Evolutionary conservation across 2,113 vertebrate genomes (phyloP), one percentile per base, ranked within the genome.

Genomic region (Marmota flaviventris): DNA sequence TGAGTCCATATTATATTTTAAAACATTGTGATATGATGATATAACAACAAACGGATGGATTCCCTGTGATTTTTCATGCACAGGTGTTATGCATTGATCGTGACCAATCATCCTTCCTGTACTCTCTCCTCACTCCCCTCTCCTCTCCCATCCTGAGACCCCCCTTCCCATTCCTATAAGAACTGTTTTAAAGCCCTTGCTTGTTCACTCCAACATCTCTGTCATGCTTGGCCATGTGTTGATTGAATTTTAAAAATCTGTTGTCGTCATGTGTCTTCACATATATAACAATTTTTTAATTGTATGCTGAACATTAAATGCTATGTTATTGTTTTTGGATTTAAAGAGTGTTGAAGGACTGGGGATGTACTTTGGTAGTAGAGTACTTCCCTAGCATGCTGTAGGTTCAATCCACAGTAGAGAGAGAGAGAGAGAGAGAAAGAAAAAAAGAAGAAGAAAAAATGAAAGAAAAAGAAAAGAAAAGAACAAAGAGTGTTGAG

Each of bases 201-300:
- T 92, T 85, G 58, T 32, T 92, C 89, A 76, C 45, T 56, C 56
- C 18, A 94, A 67, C 24, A 92, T 84, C 37, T 79, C 42, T 95
- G 18, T 58, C 27, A 79, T 94, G 32, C 91, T 32, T 94, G 67
- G 4, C 25, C 29, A 75, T 48, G 42, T 81, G 69, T 42, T 45
- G 29, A 34, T 17, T 65, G 25, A 85, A 39, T 78, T 75, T 34
- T 42, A 56, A 92, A 77, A 34, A 56, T 69, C 73, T 65, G 10
- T n/a, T 56, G 9, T 77, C 32, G n/a, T 56, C 25, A 27, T 67
- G 73, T 39, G 34, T 65, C 32, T 93, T 86, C 45, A 77, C 20
- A 14, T 77, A 42, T 53, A 8, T 78, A 42, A 9, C 17, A 86
- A 69, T 56, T 78, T 93, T 92, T 27, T 53, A 86, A 69, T 69